Conservation (phyloP, 2,888 invertebrate genomes). For the Lysandra bellargus region DNA sequence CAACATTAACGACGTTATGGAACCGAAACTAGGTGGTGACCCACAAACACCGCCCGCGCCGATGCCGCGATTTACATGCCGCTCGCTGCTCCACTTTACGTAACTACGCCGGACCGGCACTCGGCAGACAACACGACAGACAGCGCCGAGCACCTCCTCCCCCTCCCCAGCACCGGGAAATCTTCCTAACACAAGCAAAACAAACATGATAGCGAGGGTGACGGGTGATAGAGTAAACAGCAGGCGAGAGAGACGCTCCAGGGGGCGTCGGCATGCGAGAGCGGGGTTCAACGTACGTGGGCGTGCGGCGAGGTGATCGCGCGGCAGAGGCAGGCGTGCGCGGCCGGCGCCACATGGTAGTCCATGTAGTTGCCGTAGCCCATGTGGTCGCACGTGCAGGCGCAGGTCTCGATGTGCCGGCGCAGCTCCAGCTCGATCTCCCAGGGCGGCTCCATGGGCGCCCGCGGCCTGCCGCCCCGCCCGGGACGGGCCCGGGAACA, state of each 20-base stretch:
- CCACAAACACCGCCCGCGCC: slow-evolving; percentile 19
- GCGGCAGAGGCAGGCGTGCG: slow-evolving; percentile 76
- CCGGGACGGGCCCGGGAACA: slow-evolving; percentile 59
- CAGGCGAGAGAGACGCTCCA: slow-evolving; percentile 52
- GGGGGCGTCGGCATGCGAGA: slow-evolving; percentile 57
- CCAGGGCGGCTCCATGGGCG: slow-evolving; percentile 79
- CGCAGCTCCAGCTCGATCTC: slow-evolving; percentile 91
- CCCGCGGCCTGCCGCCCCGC: slow-evolving; percentile 65
- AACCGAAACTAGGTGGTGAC: slow-evolving; percentile 30
- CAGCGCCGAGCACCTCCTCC: neutral
- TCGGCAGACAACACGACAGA: neutral
- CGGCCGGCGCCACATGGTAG: slow-evolving; percentile 86
- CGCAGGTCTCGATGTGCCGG: slow-evolving; percentile 93
- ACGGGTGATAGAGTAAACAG: slow-evolving; percentile 52
- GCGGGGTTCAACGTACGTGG: slow-evolving; percentile 65
- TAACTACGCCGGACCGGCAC: slow-evolving; percentile 8
- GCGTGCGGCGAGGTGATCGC: slow-evolving; percentile 78
- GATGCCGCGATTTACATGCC: slow-evolving; percentile 28
- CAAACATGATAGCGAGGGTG: slow-evolving; percentile 38
- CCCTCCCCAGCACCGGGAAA: neutral
- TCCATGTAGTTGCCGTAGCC: slow-evolving; percentile 96
- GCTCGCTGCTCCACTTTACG: slow-evolving; percentile 20
- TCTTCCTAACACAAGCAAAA: neutral
- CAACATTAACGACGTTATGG: slow-evolving; percentile 27
- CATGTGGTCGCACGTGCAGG: slow-evolving; percentile 96